Evolutionary conservation across 1,140 invertebrate genomes (phyloP).

Genomic region (Andricus grossulariae): DNA sequence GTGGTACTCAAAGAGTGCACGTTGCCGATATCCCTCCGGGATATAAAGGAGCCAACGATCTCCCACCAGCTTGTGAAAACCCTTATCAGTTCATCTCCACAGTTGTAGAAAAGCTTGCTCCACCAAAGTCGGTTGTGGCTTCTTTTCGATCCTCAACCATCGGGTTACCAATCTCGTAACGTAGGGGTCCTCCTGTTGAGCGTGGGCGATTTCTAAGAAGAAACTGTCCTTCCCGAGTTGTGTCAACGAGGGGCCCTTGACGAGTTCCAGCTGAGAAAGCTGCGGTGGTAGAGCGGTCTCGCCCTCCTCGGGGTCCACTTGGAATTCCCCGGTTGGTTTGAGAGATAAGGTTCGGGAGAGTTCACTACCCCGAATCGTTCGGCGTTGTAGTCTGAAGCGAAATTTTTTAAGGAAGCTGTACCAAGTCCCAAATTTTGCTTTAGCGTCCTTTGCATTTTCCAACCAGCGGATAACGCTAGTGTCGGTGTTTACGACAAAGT

Average conservation of each 20-base stretch:
- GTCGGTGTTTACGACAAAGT: slow-evolving; percentile 53
- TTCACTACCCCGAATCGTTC: slow-evolving; percentile 51
- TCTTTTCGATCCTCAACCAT: too few relatives aligned
- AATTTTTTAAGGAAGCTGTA: slow-evolving; percentile 53
- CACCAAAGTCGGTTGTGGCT: too few relatives aligned
- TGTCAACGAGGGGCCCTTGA: not conserved
- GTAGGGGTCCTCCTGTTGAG: slow-evolving; percentile 5
- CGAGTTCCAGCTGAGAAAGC: not conserved
- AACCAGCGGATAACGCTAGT: slow-evolving; percentile 51
- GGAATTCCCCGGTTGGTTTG: not conserved
- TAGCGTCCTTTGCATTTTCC: slow-evolving; percentile 36
- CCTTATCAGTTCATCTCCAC: not conserved
- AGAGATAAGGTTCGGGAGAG: slow-evolving; percentile 34
- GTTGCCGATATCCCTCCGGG: not conserved
- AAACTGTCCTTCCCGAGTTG: not conserved
- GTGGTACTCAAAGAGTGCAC: slow-evolving; percentile 43
- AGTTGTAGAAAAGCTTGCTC: too few relatives aligned
- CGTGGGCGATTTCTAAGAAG: not conserved
- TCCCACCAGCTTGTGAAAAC: not conserved
- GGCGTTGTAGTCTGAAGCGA: slow-evolving; percentile 48
- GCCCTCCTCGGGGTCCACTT: not conserved
- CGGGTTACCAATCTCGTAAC: not conserved
- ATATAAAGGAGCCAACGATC: not conserved
- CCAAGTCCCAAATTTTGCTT: too few relatives aligned
- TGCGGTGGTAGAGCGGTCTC: not conserved